Conservation (phyloP, 2,888 invertebrate genomes). For the Caenorhabditis auriculariae region DNA sequence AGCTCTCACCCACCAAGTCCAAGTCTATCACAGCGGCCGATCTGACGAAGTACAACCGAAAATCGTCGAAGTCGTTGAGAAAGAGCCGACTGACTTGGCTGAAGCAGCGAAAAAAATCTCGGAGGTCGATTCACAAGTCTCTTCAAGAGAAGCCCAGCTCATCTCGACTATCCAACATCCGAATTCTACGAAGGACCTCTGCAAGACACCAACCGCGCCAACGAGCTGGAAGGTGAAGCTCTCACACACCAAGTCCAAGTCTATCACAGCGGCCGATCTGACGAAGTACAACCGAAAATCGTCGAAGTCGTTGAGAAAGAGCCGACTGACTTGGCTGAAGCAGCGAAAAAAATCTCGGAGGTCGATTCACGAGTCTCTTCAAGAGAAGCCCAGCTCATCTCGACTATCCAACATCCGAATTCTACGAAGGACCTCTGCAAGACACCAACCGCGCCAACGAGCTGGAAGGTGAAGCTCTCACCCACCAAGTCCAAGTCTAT, state of each 20-base stretch:
- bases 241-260: constrained; percentile 27
- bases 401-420: constrained; percentile 35
- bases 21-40: constrained; percentile 12
- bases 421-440: constrained; percentile 26
- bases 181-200: constrained; percentile 30
- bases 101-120: constrained; percentile 2
- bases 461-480: constrained; percentile 25
- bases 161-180: constrained; percentile 25
- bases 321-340: background rate
- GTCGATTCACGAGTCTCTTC: constrained; percentile 11
- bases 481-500: constrained; percentile 33
- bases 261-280: constrained; percentile 16
- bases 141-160: constrained; percentile 27
- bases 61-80: background rate
- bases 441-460: constrained; percentile 13
- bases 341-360: too few relatives aligned
- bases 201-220: constrained; percentile 11
- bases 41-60: constrained; percentile 9
- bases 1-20: constrained; percentile 29
- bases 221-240: constrained; percentile 25
- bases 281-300: constrained; percentile 21
- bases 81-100: background rate
- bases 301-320: constrained; percentile 7
- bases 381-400: constrained; percentile 13
- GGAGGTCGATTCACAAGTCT: constrained; percentile 22